Evolutionary conservation across 1,140 invertebrate genomes (phyloP).

Genomic region (Sogatella furcifera): DNA sequence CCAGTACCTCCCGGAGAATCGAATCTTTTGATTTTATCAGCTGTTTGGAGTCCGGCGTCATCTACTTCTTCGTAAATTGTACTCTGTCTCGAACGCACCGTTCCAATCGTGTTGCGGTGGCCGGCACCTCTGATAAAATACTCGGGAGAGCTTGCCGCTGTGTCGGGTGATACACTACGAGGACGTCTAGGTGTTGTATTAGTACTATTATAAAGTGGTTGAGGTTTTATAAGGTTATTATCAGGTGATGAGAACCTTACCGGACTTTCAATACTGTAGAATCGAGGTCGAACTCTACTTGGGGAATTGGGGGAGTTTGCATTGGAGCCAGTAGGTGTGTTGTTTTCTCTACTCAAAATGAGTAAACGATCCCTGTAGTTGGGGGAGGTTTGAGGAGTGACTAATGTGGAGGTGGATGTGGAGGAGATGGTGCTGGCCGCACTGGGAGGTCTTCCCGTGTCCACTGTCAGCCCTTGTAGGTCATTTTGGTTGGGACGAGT

Average conservation of each 20-base stretch:
- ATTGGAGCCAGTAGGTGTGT: too few relatives aligned
- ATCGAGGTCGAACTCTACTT: neutral
- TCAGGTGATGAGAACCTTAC: neutral
- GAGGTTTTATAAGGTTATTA: neutral
- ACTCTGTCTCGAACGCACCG: slow-evolving; percentile 7
- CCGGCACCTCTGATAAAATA: slow-evolving; percentile 11
- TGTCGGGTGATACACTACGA: slow-evolving; percentile 9
- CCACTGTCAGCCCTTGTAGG: neutral
- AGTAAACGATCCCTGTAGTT: neutral
- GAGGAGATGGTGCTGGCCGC: slow-evolving; percentile 10
- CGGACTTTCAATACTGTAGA: neutral
- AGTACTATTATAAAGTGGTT: slow-evolving; percentile 9
- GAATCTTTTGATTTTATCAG: neutral
- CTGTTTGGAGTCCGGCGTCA: neutral
- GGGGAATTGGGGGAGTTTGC: too few relatives aligned
- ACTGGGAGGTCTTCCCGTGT: slow-evolving; percentile 4
- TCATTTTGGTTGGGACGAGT: neutral
- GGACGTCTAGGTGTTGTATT: slow-evolving; percentile 7
- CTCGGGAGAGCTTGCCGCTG: slow-evolving; percentile 1
- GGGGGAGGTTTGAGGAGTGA: neutral
- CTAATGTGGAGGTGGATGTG: slow-evolving; percentile 8
- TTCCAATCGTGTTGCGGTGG: slow-evolving; percentile 16
- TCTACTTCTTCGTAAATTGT: slow-evolving; percentile 18
- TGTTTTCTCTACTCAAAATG: too few relatives aligned
- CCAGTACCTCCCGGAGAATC: neutral